Evolutionary conservation across 1,140 invertebrate species (phyloP).

Genomic region (Leptestheria dahalacensis): DNA sequence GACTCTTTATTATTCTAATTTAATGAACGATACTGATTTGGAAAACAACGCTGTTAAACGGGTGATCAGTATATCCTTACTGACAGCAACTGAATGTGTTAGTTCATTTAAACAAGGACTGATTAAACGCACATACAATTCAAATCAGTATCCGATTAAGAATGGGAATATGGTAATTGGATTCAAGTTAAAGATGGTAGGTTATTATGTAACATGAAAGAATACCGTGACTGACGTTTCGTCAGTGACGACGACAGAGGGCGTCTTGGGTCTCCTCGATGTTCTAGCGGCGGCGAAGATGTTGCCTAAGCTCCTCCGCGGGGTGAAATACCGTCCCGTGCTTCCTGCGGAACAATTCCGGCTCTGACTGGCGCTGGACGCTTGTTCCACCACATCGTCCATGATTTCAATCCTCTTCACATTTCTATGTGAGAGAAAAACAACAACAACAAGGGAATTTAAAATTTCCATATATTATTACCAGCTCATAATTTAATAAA

Average conservation of each 20-base stretch:
- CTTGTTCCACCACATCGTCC: constrained; percentile 5
- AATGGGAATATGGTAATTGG: no score
- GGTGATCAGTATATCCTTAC: no score
- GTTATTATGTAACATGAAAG: not conserved
- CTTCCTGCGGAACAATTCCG: not conserved
- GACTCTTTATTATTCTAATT: no score
- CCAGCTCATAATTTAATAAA: no score
- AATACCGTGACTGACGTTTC: constrained; percentile 26
- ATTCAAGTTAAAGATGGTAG: not conserved
- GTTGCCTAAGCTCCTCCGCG: not conserved
- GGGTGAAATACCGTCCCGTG: not conserved
- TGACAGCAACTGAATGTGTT: no score
- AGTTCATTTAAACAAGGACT: no score
- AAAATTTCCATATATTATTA: no score
- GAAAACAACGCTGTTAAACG: no score
- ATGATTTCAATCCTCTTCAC: not conserved
- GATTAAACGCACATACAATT: no score
- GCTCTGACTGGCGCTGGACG: not conserved
- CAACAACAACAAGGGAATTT: no score
- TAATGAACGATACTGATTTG: no score
- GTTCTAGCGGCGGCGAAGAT: constrained; percentile 46
- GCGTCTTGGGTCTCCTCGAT: constrained; percentile 48
- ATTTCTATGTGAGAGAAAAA: no score
- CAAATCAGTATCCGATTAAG: not conserved
- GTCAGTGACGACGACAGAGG: constrained; percentile 51